Conservation (phyloP, 2,113 vertebrate species). For the Takifugu flavidus region DNA sequence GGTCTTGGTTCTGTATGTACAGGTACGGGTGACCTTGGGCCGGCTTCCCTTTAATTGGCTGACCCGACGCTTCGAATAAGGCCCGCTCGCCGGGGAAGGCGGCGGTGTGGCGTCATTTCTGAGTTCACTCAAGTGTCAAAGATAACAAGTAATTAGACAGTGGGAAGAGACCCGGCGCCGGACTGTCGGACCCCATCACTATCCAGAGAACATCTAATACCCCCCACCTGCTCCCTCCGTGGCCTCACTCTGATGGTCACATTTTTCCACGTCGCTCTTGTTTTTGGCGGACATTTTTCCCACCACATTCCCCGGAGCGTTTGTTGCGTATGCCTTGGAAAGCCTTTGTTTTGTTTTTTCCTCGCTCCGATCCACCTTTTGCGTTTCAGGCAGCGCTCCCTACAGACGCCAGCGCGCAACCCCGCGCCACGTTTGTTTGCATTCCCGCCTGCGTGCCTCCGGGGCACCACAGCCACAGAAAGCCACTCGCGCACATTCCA, state of each 20-base stretch:
- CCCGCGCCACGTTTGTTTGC: slow-evolving; percentile 6
- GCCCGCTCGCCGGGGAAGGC: slow-evolving; percentile 45
- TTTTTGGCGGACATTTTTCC: slow-evolving; percentile 28
- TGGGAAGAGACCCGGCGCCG: slow-evolving; percentile 22
- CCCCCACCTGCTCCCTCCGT: background rate
- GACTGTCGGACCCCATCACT: slow-evolving; percentile 26
- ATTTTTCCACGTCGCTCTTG: slow-evolving; percentile 9
- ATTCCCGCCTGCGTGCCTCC: background rate
- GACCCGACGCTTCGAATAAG: slow-evolving; percentile 52
- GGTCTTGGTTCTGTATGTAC: slow-evolving; percentile 58
- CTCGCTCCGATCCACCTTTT: slow-evolving; percentile 4
- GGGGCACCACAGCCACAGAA: slow-evolving; percentile 4
- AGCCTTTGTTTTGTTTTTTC: no score
- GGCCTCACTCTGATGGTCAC: slow-evolving; percentile 7
- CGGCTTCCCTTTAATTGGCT: slow-evolving; percentile 57
- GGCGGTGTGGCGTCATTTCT: slow-evolving; percentile 34
- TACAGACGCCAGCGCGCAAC: slow-evolving; percentile 10
- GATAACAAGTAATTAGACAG: slow-evolving; percentile 52
- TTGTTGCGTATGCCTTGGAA: slow-evolving; percentile 34
- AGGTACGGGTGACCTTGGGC: slow-evolving; percentile 65
- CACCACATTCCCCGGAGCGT: slow-evolving; percentile 28
- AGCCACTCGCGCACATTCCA: slow-evolving; percentile 11
- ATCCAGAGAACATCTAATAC: slow-evolving; percentile 4
- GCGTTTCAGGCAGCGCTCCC: slow-evolving; percentile 16
- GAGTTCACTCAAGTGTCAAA: slow-evolving; percentile 61